Evolutionary conservation across 2,797 vertebrate genomes (phyloP).

Genomic region (Dicrostonyx torquatus): DNA sequence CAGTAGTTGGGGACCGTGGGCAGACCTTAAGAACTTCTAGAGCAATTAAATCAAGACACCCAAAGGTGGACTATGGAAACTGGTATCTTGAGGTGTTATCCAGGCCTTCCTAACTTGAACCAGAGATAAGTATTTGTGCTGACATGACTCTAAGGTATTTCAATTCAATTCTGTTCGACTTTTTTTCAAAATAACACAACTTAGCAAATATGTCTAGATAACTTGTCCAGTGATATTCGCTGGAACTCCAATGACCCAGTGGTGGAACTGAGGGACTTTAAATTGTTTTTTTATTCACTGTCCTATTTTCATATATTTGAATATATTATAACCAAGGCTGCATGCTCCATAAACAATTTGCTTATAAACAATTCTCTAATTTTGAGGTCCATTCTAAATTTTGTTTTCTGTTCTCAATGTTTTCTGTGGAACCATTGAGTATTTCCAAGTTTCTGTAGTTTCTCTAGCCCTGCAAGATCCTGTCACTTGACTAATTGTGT

Average conservation of each 20-base stretch:
- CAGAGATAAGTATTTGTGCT: not conserved
- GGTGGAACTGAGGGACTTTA: not conserved
- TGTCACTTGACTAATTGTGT: not conserved
- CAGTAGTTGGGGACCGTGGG: not conserved
- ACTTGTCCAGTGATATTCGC: not conserved
- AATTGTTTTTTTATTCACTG: not conserved
- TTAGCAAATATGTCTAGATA: conserved; percentile 2
- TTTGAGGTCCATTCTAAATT: conserved; percentile 16
- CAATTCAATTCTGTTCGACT: not conserved
- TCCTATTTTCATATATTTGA: not conserved
- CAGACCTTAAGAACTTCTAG: not conserved
- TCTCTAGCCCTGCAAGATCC: not conserved
- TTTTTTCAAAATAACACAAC: not conserved
- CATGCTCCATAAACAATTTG: not conserved
- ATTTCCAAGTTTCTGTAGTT: conserved; percentile 12
- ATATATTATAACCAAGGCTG: not conserved
- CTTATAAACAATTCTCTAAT: not conserved
- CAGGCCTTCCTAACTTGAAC: not conserved
- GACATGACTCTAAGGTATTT: not conserved
- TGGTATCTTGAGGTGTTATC: not conserved
- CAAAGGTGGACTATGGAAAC: not conserved
- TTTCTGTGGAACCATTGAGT: not conserved
- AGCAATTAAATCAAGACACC: not conserved
- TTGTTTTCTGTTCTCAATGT: not conserved
- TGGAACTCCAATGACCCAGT: not conserved